phyloP scores from a whole-genome alignment of 2,113 vertebrate genomes.

The Manacus vitellinus region DNA sequence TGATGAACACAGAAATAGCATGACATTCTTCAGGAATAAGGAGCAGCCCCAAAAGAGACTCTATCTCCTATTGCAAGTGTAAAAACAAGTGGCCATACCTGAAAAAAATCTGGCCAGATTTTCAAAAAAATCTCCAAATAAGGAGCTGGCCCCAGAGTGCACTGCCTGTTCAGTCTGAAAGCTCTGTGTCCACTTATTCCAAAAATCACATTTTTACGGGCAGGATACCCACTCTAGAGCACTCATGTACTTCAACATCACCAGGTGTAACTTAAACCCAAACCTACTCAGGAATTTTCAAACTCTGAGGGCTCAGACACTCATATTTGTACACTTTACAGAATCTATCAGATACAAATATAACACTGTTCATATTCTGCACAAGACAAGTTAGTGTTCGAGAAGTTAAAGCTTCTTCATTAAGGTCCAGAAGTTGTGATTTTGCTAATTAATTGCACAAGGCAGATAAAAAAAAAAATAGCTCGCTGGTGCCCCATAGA shows the following conservation, averaged over 20 bases:
- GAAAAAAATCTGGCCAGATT: neutral
- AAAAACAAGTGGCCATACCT: neutral
- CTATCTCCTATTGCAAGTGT: neutral
- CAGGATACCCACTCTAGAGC: neutral
- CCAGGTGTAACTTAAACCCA: neutral
- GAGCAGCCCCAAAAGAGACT: neutral
- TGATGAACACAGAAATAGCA: neutral
- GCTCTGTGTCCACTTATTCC: neutral
- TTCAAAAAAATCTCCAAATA: neutral
- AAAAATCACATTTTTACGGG: neutral
- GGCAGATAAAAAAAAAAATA: neutral
- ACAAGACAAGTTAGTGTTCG: neutral
- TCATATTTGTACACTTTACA: neutral
- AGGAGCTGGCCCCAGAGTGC: neutral
- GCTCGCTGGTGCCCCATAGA: neutral
- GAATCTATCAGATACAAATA: neutral
- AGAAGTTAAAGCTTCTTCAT: neutral
- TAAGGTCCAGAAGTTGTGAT: neutral
- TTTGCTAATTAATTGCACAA: neutral
- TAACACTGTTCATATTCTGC: neutral
- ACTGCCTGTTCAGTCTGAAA: neutral
- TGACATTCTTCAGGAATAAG: neutral
- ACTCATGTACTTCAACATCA: fast-evolving
- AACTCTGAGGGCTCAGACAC: neutral
- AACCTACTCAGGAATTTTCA: neutral